phyloP scores from a whole-genome alignment of 1,140 invertebrate genomes.

The Drosophila sproati region DNA sequence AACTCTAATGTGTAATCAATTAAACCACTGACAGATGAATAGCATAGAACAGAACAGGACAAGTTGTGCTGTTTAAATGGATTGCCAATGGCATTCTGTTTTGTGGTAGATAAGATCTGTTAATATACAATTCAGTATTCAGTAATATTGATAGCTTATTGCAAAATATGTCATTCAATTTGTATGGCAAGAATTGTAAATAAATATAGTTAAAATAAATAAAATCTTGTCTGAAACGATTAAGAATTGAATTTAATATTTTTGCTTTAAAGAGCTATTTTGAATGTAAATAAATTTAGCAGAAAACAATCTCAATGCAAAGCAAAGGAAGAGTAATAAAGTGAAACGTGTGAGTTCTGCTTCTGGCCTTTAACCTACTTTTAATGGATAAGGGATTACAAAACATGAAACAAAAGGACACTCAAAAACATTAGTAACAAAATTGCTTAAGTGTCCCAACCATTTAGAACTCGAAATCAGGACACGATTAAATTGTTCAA shows the following conservation, averaged over 20 bases:
- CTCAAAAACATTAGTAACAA: no score
- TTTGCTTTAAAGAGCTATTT: neutral
- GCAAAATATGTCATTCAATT: neutral
- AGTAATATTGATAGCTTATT: neutral
- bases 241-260: neutral
- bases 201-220: neutral
- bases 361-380: no score
- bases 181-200: neutral
- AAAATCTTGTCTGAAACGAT: neutral
- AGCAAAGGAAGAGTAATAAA: neutral
- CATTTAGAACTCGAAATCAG: no score
- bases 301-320: no score
- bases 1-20: slow-evolving; percentile 66
- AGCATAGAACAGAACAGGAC: neutral
- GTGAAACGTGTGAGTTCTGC: no score
- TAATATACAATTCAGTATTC: neutral
- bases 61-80: neutral
- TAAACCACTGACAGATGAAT: slow-evolving; percentile 52
- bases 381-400: no score
- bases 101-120: neutral
- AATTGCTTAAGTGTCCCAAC: no score
- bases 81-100: neutral
- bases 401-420: no score
- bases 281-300: no score
- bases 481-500: no score